Base-by-base conservation (phyloP, 2,888 invertebrate species). In the Andrena minutula region DNA sequence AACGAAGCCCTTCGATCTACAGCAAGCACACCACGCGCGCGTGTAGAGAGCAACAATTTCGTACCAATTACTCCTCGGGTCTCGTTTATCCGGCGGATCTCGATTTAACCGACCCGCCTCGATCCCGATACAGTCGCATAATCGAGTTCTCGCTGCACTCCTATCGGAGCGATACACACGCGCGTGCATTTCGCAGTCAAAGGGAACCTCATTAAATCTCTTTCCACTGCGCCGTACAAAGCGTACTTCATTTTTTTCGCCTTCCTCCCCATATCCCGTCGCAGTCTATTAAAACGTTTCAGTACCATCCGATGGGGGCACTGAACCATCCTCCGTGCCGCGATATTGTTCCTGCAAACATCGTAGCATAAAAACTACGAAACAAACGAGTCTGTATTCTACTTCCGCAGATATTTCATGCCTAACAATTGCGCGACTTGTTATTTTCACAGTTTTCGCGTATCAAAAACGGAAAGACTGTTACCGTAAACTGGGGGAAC, bases 201-300 rank as follows among this genome's bases (percentile, higher is more conserved):
- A 69, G 69, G 56, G 69, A 56, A 56, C 47, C 69, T 58, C 69
- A 70, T 70, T 70, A 58, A 70, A 70, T 56, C 69, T 70, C 28
- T 70, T 70, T 58, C 69, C 58, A 58, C 30, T 47, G 58, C 12
- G 28, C n/a, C 58, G 47, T 70, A 58, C 58, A 60, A 58, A 70
- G 58, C 58, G 58, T 12, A 20, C 47, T 41, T 41, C 26, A 35
- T 12, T n/a, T 70, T 58, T 69, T 26, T 28, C 3, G 12, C 28
- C n/a, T 28, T 26, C 30, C 23, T 23, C 35, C 20, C 53, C 23
- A 20, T 49, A 10, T 30, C 20, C 61, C 23, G 41, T 26, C 23
- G 41, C 41, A 6, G 58, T 28, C 58, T 58, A 70, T 70, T 70
- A 70, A 70, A 70, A 70, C 47, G 47, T 58, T 70, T 58, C 58